A percentile compares a stretch with the other conserved stretches of the same genome.
These are phyloP conservation scores for Tylochromis polylepis DNA, from an alignment of 2,113 vertebrate genomes.

Conservation along the genomic window DNA sequence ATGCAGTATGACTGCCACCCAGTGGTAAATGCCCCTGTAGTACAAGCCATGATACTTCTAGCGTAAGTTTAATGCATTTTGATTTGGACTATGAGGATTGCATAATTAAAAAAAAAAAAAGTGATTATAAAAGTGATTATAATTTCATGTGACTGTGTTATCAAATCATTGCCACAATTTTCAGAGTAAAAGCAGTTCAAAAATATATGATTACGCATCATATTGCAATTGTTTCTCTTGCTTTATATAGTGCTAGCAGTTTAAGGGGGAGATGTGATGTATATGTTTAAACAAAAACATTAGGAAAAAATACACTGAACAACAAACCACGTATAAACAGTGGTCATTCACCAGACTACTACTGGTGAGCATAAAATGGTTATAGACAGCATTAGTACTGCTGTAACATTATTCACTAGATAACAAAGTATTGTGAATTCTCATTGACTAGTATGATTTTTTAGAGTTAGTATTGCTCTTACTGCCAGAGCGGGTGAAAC, in stretches of 20 bases:
- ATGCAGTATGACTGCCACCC: constrained; percentile 34
- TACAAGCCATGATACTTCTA: neutral
- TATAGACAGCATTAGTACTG: neutral
- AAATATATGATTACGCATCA: neutral
- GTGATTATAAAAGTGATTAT: neutral
- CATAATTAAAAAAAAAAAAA: neutral
- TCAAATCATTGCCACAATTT: neutral
- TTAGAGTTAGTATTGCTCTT: constrained; percentile 43
- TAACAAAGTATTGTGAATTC: neutral
- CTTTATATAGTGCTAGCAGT: neutral
- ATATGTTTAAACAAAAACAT: constrained; percentile 17
- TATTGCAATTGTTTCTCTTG: neutral
- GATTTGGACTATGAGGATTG: neutral
- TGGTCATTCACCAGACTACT: neutral
- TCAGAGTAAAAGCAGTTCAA: neutral
- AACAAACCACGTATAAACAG: neutral
- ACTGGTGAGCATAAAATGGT: neutral
- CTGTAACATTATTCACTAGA: neutral
- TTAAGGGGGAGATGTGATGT: neutral
- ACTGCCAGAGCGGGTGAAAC: constrained; percentile 69
- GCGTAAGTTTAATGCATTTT: neutral
- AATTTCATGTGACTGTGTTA: neutral
- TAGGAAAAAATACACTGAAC: neutral
- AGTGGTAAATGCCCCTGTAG: constrained; percentile 18
- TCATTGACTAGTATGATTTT: constrained; percentile 27